Evolutionary conservation across 2,888 invertebrate genomes (phyloP), one percentile per base, ranked within the genome.

Genomic region (Aelia acuminata): DNA sequence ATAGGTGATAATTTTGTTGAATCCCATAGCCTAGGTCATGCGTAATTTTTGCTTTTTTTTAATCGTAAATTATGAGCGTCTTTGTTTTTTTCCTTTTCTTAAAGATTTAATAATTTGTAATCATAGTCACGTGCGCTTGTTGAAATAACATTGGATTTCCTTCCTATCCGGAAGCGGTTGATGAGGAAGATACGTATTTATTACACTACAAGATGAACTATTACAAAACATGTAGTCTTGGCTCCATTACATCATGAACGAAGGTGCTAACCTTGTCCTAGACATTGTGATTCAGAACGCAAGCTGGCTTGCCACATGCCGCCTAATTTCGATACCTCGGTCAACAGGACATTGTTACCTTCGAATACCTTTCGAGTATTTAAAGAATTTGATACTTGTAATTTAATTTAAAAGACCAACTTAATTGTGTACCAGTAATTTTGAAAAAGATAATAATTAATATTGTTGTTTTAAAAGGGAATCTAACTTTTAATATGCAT

Each of bases 211-310:
- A 70, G 35, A 70, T 35, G 4, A 35, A 70, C 35, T 70, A 70
- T 35, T 35, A 70, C 31, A 70, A 70, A 70, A 70, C 20, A 35
- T 70, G 31, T 70, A 7, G 31, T 70, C 63, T 35, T n/a, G 43
- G n/a, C 43, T 20, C 11, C 10, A 80, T 80, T 80, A 80, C 80
- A n/a, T 80, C 80, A 80, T 4, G 43, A 15, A 47, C 80, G 22
- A 80, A n/a, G n/a, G 22, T 15, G 35, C 80, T 43, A 80, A 80
- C 80, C 80, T 80, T 80, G 39, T 35, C 43, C 39, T 43, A n/a
- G 47, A 11, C n/a, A 80, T 80, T 80, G 80, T n/a, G n/a, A 80
- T 80, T 80, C 80, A 80, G 39, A 11, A 43, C 43, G 43, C 43
- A 43, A 75, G 22, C 39, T 31, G 11, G 39, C 75, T 75, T 20